phyloP scores from a whole-genome alignment of 2,888 invertebrate genomes.

The Tachina grossa region DNA sequence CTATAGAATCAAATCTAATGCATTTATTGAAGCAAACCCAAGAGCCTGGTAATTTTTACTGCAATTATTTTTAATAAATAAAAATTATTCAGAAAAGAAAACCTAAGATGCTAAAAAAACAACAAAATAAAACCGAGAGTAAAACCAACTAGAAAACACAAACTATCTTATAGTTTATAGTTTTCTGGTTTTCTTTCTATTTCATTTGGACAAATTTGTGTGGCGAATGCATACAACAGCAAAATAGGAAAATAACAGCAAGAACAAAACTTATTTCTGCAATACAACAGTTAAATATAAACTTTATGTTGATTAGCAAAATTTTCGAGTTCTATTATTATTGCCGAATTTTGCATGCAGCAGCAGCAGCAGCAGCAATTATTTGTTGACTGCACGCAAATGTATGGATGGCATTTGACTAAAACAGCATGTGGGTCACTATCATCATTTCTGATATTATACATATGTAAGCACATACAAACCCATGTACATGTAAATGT shows the following conservation, averaged over 20 bases:
- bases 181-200: slow-evolving; percentile 13
- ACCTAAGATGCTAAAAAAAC: background rate
- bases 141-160: slow-evolving; percentile 28
- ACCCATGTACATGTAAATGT: background rate
- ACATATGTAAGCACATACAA: background rate
- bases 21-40: too few relatives aligned
- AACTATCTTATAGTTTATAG: slow-evolving; percentile 37
- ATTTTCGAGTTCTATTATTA: slow-evolving; percentile 18
- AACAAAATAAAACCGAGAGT: background rate
- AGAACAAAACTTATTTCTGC: slow-evolving; percentile 29
- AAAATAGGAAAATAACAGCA: background rate
- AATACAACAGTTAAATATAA: slow-evolving; percentile 40
- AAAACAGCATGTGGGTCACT: slow-evolving; percentile 48
- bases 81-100: background rate
- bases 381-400: slow-evolving; percentile 42
- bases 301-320: slow-evolving; percentile 43
- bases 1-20: too few relatives aligned
- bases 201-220: slow-evolving; percentile 52
- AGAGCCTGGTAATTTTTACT: background rate
- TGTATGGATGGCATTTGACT: slow-evolving; percentile 23
- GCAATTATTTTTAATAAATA: slow-evolving; percentile 27
- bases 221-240: slow-evolving; percentile 32
- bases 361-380: slow-evolving; percentile 16
- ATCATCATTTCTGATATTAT: slow-evolving; percentile 16
- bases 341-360: slow-evolving; percentile 1